Evolutionary conservation across 2,888 invertebrate genomes (phyloP), one percentile per base, ranked within the genome.

Genomic region (Aromia moschata): DNA sequence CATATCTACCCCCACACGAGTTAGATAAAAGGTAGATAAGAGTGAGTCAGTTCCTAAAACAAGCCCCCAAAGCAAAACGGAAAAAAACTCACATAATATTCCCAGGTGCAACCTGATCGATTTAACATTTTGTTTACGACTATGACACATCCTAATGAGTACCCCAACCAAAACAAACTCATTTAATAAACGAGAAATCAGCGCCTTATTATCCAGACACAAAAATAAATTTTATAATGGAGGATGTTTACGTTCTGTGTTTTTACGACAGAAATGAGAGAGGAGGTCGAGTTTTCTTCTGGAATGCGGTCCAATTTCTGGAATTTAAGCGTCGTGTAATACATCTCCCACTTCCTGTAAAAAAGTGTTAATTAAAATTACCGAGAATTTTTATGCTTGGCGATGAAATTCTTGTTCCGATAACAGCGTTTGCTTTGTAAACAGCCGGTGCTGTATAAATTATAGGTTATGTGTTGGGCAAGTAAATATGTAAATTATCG

Each of bases 241-340:
- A 49, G 49, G 49, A 49, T 49, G 49, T 49, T 49, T 49, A 49
- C 16, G n/a, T n/a, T 38, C 10, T 49, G 25, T 11, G 18, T 36
- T 47, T 47, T 17, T 47, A 45, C 31, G 30, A 10, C 25, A 31
- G 45, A 15, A 15, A 31, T 15, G 5, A 5, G 2, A 15, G 15
- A 10, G 16, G 3, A 31, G 5, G 10, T 14, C 7, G 25, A 25
- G 4, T 14, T n/a, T 18, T 40, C n/a, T 5, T 33, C n/a, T 14
- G 33, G 33, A 46, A 46, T 20, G 18, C 12, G 10, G 1, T 40
- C 18, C 5, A n/a, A 40, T 9, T 40, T n/a, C 17, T 18, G 17
- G 17, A 40, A n/a, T 16, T 40, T 40, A 40, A 16, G 40, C n/a
- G 16, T 2, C 16, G 16, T 9, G 40, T 17, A 16, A 40, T 40